Percentiles rank a stretch among this genome's conserved stretches.
Conservation (phyloP, 2,797 vertebrate species). For the Gambusia yucatana region DNA sequence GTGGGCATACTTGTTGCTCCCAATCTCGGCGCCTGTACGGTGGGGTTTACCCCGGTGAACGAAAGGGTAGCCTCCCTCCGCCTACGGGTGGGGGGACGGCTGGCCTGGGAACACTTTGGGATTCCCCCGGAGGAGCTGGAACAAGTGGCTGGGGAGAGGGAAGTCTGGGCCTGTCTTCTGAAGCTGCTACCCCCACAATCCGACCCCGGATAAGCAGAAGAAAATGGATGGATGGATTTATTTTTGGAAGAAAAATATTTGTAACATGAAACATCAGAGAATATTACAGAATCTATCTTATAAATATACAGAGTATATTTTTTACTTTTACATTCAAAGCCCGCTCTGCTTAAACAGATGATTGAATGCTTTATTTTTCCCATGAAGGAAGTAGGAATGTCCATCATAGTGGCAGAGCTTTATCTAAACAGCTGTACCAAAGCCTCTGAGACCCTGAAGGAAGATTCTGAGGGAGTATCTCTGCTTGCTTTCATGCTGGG, state of each 20-base stretch:
- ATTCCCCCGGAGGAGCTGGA: too few species aligned
- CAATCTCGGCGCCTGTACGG: too few species aligned
- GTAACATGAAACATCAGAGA: background rate
- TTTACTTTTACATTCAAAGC: background rate
- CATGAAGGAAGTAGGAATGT: conserved; percentile 38
- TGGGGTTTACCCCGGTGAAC: too few species aligned
- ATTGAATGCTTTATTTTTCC: background rate
- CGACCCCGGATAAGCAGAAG: too few species aligned
- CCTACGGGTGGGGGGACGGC: too few species aligned
- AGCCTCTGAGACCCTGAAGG: conserved; percentile 35
- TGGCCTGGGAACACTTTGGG: too few species aligned
- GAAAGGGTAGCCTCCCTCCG: too few species aligned
- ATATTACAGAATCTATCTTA: background rate
- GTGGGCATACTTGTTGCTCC: too few species aligned
- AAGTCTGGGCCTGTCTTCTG: too few species aligned
- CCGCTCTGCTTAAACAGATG: background rate
- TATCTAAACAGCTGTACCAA: conserved; percentile 50
- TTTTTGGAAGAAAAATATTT: background rate
- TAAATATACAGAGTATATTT: background rate
- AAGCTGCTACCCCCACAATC: too few species aligned
- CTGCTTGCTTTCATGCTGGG: conserved; percentile 46
- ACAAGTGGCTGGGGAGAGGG: too few species aligned
- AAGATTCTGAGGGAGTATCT: conserved; percentile 42
- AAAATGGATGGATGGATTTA: too few species aligned
- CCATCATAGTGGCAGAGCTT: conserved; percentile 37